Evolutionary conservation across 2,888 invertebrate species (phyloP).

Genomic region (Calephelis perditalis): DNA sequence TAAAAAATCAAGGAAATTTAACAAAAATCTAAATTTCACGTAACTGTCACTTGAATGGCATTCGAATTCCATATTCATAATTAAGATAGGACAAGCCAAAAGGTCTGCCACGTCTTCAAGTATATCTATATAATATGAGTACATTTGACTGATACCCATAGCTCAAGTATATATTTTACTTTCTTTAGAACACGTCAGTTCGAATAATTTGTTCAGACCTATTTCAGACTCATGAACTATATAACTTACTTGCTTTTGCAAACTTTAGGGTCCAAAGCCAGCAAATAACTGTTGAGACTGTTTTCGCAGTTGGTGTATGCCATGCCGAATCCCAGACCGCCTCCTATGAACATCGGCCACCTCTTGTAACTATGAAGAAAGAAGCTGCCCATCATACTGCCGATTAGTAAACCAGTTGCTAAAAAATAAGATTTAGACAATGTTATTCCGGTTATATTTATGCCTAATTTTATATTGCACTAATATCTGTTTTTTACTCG

Average conservation of each 20-base stretch:
- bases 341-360: slow-evolving; percentile 92
- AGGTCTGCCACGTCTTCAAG: too few species aligned
- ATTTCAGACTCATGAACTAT: too few species aligned
- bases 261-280: slow-evolving; percentile 52
- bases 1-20: too few species aligned
- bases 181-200: too few species aligned
- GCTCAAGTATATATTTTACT: too few species aligned
- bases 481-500: too few species aligned
- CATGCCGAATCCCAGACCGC: slow-evolving; percentile 94
- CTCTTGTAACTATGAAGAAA: slow-evolving; percentile 86
- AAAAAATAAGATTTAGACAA: slow-evolving; percentile 22
- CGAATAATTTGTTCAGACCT: too few species aligned
- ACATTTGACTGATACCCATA: background rate
- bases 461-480: too few species aligned
- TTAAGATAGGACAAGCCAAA: too few species aligned
- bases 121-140: slow-evolving; percentile 20
- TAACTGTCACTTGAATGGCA: too few species aligned
- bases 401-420: slow-evolving; percentile 59
- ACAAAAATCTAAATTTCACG: too few species aligned
- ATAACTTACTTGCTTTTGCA: slow-evolving; percentile 55
- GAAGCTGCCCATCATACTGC: slow-evolving; percentile 72
- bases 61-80: too few species aligned
- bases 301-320: slow-evolving; percentile 92
- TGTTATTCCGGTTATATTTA: background rate
- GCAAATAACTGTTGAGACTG: slow-evolving; percentile 56